These are phyloP conservation scores for Urosaurus nigricauda DNA, from an alignment of 2,797 vertebrate species.

Conservation along the genomic window DNA sequence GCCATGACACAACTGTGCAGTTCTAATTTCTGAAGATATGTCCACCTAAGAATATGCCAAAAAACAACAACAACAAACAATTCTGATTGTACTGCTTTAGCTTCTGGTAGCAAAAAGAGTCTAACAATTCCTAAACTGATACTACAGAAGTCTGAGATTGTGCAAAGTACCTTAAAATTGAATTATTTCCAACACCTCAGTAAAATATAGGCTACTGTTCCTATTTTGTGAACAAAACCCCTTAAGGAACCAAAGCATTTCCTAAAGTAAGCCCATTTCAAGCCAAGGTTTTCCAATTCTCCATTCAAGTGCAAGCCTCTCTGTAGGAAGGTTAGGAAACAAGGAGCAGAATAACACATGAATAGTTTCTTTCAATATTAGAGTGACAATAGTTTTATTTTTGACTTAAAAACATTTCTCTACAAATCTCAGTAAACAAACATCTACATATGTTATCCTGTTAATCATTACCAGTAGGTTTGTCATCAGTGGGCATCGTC, in stretches of 20 bases:
- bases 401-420: neutral
- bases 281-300: neutral
- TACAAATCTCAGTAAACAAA: neutral
- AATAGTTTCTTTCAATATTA: neutral
- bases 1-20: too few species aligned
- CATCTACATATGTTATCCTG: neutral
- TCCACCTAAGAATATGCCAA: too few species aligned
- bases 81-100: neutral
- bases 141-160: neutral
- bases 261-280: too few species aligned
- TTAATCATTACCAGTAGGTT: neutral
- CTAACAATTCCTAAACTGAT: neutral
- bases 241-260: too few species aligned
- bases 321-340: neutral
- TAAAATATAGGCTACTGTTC: neutral
- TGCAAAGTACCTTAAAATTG: neutral
- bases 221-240: neutral
- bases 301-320: neutral
- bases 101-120: neutral
- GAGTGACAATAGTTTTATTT: neutral
- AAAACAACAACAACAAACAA: too few species aligned
- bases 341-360: neutral
- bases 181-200: neutral
- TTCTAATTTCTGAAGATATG: too few species aligned
- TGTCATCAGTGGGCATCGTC: neutral